Base-by-base conservation (phyloP, 2,113 vertebrate genomes). In the Alligator sinensis region DNA sequence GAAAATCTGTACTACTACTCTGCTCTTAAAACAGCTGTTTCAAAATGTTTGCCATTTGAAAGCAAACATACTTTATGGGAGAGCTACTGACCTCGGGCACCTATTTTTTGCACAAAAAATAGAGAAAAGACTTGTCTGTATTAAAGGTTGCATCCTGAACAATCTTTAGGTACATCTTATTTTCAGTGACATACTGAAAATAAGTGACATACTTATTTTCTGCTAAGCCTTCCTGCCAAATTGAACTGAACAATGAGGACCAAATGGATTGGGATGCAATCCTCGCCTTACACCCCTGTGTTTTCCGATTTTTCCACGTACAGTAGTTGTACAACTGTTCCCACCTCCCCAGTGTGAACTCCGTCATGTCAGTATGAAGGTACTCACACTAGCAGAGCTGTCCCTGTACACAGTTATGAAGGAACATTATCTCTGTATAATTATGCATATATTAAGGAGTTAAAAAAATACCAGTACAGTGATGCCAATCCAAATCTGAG, bases 401-500 rank as follows among this genome's bases (percentile, higher is more conserved):
- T 55, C 21, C 11, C 57, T 84, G 62, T 27, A 55, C 47, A 47
- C 47, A 47, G 47, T 47, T 34, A 92, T 72, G 84, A 93, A 78
- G 15, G 63, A 15, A 60, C 81, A 27, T 70, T 82, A 61, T 62
- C 75, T 9, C 24, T 28, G 75, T 62, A 47, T 47, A 47, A 47
- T 47, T 47, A 47, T 9, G 47, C 47, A 47, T 7, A 47, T 47
- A 47, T 34, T 34, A 47, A 47, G 47, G 47, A 47, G 62, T 93
- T 92, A 78, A 2, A 63, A 63, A 79, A 82, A 61, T 22, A 64
- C 84, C 79, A 79, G 55, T 28, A 2, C 60, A 58, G 38, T 63
- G 84, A 79, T 89, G 61, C 54, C 90, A 85, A 94, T 95, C 86
- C 88, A 82, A 82, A 57, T 87, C 75, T 85, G 47, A 90, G 60